These are phyloP conservation scores for Drosophila kohkoa DNA, from an alignment of 1,140 invertebrate species.

Conservation along the genomic window DNA sequence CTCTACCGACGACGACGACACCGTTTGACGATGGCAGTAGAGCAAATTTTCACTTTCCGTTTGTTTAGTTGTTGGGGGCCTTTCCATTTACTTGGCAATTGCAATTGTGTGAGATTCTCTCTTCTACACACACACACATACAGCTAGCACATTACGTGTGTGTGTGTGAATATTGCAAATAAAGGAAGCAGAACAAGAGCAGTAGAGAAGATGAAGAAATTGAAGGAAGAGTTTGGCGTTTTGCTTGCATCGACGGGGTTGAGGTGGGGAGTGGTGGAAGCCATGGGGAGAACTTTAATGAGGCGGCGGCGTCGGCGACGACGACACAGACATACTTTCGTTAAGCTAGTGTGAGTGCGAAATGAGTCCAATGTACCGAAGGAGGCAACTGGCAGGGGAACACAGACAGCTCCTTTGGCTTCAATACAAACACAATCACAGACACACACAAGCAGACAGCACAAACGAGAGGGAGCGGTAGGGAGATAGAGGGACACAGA, in stretches of 20 bases:
- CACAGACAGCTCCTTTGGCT: conserved; percentile 65
- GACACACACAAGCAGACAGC: conserved; percentile 4
- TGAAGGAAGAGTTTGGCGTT: conserved; percentile 75
- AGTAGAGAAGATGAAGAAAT: conserved; percentile 50
- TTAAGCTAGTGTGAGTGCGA: conserved; percentile 51
- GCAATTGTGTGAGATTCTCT: conserved; percentile 49
- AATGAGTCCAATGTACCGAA: conserved; percentile 78
- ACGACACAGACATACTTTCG: conserved; percentile 67
- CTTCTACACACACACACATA: conserved; percentile 7
- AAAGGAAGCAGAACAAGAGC: conserved; percentile 79
- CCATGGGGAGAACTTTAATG: conserved; percentile 72
- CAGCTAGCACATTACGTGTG: conserved; percentile 3
- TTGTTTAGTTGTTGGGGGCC: conserved; percentile 75
- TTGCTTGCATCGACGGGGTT: conserved; percentile 18
- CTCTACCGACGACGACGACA: conserved; percentile 39
- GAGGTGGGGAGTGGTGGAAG: conserved; percentile 12
- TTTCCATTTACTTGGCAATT: conserved; percentile 79
- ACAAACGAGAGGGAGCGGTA: not conserved
- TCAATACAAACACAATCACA: conserved; percentile 44
- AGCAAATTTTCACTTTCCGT: conserved; percentile 83
- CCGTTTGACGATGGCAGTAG: conserved; percentile 70
- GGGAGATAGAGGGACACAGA: conserved; percentile 49
- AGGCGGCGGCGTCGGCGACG: conserved; percentile 64
- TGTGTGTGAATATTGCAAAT: conserved; percentile 63
- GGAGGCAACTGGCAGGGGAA: conserved; percentile 14